Conservation (phyloP, 1,140 invertebrate species). For the Phymastichus coffea region DNA sequence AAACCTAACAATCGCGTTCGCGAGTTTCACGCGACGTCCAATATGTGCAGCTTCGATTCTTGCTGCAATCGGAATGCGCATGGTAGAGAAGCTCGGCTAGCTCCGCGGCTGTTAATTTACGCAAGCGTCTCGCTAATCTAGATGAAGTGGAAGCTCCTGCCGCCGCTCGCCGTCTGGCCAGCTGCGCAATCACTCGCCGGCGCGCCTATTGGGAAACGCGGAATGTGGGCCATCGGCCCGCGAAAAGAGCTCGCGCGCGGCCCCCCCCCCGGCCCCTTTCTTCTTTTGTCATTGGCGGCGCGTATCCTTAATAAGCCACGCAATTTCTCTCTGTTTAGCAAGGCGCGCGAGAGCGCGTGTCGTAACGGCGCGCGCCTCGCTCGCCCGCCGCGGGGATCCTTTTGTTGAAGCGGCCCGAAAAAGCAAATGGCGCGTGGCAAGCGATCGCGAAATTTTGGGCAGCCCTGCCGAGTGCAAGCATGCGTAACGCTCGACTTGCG, state of each 20-base stretch:
- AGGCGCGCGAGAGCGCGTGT: too few species aligned
- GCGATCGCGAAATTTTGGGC: neutral
- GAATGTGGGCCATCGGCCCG: constrained; percentile 43
- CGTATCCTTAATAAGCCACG: constrained; percentile 8
- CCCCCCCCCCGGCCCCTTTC: constrained; percentile 1
- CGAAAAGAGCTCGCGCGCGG: constrained; percentile 24
- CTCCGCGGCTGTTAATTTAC: constrained; percentile 1
- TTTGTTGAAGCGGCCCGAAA: too few species aligned
- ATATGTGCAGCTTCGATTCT: too few species aligned
- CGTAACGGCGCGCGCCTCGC: too few species aligned
- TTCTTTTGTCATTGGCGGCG: too few species aligned
- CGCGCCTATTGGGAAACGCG: constrained; percentile 34
- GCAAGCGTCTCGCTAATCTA: constrained; percentile 30
- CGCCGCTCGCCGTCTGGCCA: neutral
- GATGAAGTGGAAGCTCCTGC: constrained; percentile 28
- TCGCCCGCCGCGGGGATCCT: too few species aligned
- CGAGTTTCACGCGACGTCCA: too few species aligned
- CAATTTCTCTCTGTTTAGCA: too few species aligned
- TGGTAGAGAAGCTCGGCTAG: constrained; percentile 11
- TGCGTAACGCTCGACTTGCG: too few species aligned
- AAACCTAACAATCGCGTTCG: too few species aligned
- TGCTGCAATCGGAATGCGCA: too few species aligned
- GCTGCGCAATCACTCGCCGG: constrained; percentile 8
- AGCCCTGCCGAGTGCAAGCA: too few species aligned
- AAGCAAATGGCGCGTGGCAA: neutral